These are phyloP conservation scores for Onychostoma macrolepis DNA, from an alignment of 2,113 vertebrate genomes.

Conservation along the genomic window DNA sequence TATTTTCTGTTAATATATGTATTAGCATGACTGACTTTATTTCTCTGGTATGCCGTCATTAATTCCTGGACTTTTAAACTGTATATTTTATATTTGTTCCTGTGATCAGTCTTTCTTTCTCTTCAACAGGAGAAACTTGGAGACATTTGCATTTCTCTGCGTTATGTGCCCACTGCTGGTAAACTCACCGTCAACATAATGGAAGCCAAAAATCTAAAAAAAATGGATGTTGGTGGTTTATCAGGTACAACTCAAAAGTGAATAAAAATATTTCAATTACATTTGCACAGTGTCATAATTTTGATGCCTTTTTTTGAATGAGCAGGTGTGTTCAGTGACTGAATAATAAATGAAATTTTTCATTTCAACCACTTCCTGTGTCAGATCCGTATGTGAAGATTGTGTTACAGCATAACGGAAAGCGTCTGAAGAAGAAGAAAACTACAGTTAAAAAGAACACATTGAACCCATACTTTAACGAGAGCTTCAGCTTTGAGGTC, in stretches of 20 bases:
- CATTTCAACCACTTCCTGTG: too few species aligned
- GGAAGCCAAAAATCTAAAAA: conserved; percentile 87
- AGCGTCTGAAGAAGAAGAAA: conserved; percentile 89
- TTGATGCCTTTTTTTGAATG: background rate
- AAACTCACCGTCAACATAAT: conserved; percentile 90
- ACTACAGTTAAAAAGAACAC: conserved; percentile 94
- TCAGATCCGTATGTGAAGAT: conserved; percentile 77
- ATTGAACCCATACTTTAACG: conserved; percentile 90
- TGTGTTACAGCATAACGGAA: conserved; percentile 86
- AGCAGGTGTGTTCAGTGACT: background rate
- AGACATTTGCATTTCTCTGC: conserved; percentile 88
- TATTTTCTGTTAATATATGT: background rate
- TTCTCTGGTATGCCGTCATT: background rate
- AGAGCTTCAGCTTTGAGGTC: conserved; percentile 91
- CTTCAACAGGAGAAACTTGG: conserved; percentile 84
- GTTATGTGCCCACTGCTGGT: conserved; percentile 88
- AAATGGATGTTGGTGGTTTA: conserved; percentile 90
- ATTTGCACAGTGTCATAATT: background rate
- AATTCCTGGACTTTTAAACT: background rate
- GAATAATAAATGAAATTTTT: too few species aligned
- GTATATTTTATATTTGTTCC: background rate
- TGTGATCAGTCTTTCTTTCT: background rate
- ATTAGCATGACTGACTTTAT: background rate
- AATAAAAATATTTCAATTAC: background rate
- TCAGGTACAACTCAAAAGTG: conserved; percentile 69